Percentiles rank a stretch among this genome's conserved stretches.
These are phyloP conservation scores for Cylas formicarius DNA, from an alignment of 1,140 invertebrate species.

Conservation along the genomic window DNA sequence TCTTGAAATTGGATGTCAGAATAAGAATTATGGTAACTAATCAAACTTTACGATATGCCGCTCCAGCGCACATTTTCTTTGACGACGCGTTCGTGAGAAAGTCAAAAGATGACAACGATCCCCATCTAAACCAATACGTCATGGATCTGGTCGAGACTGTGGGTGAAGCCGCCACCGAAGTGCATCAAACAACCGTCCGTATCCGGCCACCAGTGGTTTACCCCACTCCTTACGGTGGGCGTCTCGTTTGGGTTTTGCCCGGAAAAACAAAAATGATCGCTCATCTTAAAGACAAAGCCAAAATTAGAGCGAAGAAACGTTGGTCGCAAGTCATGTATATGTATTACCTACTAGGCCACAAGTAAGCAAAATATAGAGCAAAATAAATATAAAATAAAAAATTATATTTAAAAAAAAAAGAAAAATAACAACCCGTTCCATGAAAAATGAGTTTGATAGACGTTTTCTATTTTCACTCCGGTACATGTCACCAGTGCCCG, in stretches of 20 bases:
- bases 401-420: too few relatives aligned
- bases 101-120: constrained; percentile 62
- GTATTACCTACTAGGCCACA: constrained; percentile 82
- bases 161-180: constrained; percentile 65
- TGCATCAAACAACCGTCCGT: constrained; percentile 63
- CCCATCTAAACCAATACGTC: constrained; percentile 76
- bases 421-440: too few relatives aligned
- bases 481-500: too few relatives aligned
- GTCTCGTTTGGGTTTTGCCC: constrained; percentile 76
- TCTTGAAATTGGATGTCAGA: too few relatives aligned
- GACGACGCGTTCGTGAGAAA: constrained; percentile 76
- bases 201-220: constrained; percentile 69
- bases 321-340: constrained; percentile 92
- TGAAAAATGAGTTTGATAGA: too few relatives aligned
- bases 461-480: too few relatives aligned
- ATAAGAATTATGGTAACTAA: too few relatives aligned
- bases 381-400: too few relatives aligned
- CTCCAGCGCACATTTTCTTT: constrained; percentile 90
- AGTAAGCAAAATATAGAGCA: too few relatives aligned
- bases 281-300: constrained; percentile 83
- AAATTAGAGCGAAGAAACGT: constrained; percentile 77
- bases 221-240: constrained; percentile 81
- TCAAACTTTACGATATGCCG: too few relatives aligned
- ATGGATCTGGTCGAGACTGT: constrained; percentile 66
- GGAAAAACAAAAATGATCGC: constrained; percentile 79